Evolutionary conservation across 2,113 vertebrate species (phyloP).

Genomic region (Etheostoma spectabile): DNA sequence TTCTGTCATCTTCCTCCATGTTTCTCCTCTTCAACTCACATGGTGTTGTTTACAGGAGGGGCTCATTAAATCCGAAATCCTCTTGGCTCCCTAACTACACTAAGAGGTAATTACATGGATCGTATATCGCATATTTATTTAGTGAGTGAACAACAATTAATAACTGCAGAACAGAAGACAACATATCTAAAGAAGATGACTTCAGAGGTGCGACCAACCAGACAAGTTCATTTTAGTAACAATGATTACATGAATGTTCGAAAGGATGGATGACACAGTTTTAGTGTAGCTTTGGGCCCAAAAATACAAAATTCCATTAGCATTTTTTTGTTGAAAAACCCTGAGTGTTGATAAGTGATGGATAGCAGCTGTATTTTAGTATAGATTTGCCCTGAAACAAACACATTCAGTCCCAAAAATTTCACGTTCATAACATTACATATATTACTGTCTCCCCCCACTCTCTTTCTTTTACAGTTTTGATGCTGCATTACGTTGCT

Average conservation of each 20-base stretch:
- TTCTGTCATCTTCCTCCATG: constrained; percentile 66
- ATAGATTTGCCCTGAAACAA: neutral
- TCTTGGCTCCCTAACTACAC: neutral
- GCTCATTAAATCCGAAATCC: constrained; percentile 52
- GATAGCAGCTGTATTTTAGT: no score
- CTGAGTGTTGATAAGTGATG: no score
- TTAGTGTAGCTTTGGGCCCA: no score
- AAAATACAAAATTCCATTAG: no score
- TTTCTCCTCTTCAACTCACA: constrained; percentile 51
- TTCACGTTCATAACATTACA: neutral
- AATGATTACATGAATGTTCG: no score
- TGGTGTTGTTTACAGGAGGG: constrained; percentile 50
- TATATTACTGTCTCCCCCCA: no score
- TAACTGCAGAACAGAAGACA: neutral
- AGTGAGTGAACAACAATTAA: no score
- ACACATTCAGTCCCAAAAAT: neutral
- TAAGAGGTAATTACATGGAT: constrained; percentile 23
- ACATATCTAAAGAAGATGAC: neutral
- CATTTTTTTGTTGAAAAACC: no score
- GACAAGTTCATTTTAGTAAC: neutral
- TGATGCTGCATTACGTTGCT: neutral
- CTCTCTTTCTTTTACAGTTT: neutral
- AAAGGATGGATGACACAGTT: no score
- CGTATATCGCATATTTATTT: no score
- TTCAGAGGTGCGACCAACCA: neutral